Evolutionary conservation across 2,888 invertebrate species (phyloP).

Genomic region (Eupithecia abbreviata): DNA sequence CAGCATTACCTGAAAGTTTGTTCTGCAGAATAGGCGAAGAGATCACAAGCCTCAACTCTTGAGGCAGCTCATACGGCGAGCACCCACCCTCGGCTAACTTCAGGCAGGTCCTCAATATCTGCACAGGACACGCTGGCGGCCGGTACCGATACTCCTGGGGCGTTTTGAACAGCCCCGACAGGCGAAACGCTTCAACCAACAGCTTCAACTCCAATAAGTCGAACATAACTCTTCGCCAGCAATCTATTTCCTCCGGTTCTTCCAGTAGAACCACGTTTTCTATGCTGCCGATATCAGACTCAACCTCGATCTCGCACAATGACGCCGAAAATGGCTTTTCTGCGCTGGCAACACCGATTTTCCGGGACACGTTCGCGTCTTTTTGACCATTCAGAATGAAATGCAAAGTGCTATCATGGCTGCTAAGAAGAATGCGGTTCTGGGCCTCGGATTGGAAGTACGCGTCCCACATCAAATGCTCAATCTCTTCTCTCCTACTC

Average conservation of each 20-base stretch:
- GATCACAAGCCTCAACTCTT: conserved; percentile 85
- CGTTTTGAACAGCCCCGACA: conserved; percentile 80
- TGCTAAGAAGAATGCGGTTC: conserved; percentile 62
- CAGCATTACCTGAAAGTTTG: conserved; percentile 66
- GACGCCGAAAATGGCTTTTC: conserved; percentile 71
- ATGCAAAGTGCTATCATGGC: conserved; percentile 67
- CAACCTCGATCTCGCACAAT: conserved; percentile 74
- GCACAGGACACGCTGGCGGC: conserved; percentile 75
- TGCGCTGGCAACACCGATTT: conserved; percentile 58
- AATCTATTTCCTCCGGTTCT: conserved; percentile 68
- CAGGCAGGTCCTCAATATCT: conserved; percentile 85
- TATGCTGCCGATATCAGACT: conserved; percentile 75
- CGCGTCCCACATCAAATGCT: conserved; percentile 77
- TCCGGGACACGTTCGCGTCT: conserved; percentile 61
- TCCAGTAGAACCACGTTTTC: conserved; percentile 69
- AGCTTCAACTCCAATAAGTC: conserved; percentile 83
- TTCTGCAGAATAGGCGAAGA: conserved; percentile 69
- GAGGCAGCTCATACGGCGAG: conserved; percentile 85
- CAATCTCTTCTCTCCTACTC: conserved; percentile 68
- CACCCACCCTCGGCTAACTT: conserved; percentile 86
- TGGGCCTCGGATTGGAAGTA: conserved; percentile 68
- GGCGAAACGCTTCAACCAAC: conserved; percentile 84
- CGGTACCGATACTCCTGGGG: conserved; percentile 74
- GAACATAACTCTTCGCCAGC: conserved; percentile 78
- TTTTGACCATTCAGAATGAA: conserved; percentile 71